phyloP scores from a whole-genome alignment of 2,113 vertebrate genomes.

The Podiceps cristatus region DNA sequence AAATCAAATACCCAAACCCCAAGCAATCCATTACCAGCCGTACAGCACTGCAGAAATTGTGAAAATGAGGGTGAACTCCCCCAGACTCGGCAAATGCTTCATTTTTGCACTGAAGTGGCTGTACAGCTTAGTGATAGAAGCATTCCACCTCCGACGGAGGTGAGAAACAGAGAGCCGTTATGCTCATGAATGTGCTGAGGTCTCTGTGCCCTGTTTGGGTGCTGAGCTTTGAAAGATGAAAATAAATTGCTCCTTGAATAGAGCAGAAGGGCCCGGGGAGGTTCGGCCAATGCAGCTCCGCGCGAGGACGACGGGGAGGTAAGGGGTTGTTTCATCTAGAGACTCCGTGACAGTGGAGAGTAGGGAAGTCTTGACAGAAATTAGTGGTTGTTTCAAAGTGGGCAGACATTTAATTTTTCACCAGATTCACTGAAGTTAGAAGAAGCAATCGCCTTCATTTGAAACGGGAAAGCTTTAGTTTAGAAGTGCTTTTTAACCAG shows the following conservation, averaged over 20 bases:
- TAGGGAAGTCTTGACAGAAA: not conserved
- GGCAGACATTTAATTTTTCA: not conserved
- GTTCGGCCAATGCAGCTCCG: not conserved
- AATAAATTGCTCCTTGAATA: not conserved
- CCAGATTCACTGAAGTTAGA: not conserved
- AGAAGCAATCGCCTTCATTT: not conserved
- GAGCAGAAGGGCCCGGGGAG: not conserved
- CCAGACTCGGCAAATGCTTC: not conserved
- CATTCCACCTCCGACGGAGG: not conserved
- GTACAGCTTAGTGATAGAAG: no score
- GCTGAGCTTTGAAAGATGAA: not conserved
- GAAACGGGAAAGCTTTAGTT: not conserved
- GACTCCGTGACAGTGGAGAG: not conserved
- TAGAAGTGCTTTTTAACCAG: no score
- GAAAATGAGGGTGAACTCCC: not conserved
- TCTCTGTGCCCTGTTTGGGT: fast-evolving
- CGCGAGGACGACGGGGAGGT: not conserved
- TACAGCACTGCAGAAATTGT: not conserved
- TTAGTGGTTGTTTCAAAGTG: not conserved
- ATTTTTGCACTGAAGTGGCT: not conserved
- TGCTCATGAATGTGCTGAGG: not conserved
- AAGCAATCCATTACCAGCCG: not conserved
- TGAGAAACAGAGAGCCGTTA: not conserved
- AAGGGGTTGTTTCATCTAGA: not conserved
- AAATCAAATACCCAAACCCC: not conserved